Percentiles rank a stretch among this genome's conserved stretches.
Evolutionary conservation across 2,113 vertebrate genomes (phyloP).

Genomic region (Halichoerus grypus): DNA sequence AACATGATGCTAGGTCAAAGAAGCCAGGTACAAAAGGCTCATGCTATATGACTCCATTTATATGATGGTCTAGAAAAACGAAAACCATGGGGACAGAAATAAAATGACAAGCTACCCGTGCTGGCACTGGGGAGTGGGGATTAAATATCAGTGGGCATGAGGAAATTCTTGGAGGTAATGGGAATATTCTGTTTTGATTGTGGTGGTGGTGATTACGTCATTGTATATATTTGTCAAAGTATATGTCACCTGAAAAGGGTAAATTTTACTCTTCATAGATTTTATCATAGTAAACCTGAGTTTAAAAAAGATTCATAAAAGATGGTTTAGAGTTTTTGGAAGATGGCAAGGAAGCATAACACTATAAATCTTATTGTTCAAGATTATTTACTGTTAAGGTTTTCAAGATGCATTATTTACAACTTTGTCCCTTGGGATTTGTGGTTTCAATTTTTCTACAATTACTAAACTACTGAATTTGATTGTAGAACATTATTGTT

Average conservation of each 20-base stretch:
- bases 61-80: background rate
- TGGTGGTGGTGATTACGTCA: background rate
- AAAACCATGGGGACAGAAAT: background rate
- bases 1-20: background rate
- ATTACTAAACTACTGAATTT: conserved; percentile 62
- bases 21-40: background rate
- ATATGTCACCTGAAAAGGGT: background rate
- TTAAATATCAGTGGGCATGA: background rate
- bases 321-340: background rate
- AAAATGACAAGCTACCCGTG: background rate
- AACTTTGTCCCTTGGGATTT: background rate
- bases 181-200: background rate
- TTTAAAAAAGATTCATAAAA: background rate
- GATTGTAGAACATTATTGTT: conserved; percentile 14
- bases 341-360: accelerated
- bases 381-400: conserved; percentile 26
- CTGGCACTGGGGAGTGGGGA: accelerated
- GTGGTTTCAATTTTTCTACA: conserved; percentile 19
- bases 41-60: background rate
- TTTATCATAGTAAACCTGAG: background rate
- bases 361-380: background rate
- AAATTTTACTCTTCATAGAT: background rate
- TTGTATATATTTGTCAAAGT: conserved; percentile 25
- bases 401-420: conserved; percentile 46
- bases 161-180: background rate